Evolutionary conservation across 2,888 invertebrate genomes (phyloP).

Genomic region (Diogma glabrata): DNA sequence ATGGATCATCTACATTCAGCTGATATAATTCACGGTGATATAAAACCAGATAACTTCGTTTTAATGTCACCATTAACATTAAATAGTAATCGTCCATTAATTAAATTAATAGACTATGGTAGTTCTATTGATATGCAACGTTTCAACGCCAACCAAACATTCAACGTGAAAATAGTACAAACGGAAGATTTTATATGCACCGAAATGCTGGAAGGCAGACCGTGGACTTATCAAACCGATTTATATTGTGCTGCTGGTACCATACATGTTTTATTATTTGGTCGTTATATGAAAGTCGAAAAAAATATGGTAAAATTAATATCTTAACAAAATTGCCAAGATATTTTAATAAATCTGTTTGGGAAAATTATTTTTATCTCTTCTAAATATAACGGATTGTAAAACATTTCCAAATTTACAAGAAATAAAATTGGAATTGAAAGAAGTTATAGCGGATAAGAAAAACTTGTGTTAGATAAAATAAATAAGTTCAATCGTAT

Average conservation of each 20-base stretch:
- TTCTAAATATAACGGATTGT: constrained; percentile 74
- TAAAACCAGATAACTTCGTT: constrained; percentile 92
- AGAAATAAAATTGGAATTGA: constrained; percentile 27
- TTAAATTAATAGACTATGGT: constrained; percentile 89
- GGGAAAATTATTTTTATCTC: constrained; percentile 68
- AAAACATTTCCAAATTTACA: constrained; percentile 60
- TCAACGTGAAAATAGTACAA: constrained; percentile 42
- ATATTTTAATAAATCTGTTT: constrained; percentile 57
- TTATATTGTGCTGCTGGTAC: constrained; percentile 80
- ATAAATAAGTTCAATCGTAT: constrained; percentile 29
- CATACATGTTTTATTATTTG: constrained; percentile 75
- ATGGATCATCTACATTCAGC: constrained; percentile 75
- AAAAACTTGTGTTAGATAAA: constrained; percentile 28
- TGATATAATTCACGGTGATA: constrained; percentile 86
- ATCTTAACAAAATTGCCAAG: constrained; percentile 33
- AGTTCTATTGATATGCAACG: constrained; percentile 86
- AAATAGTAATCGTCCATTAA: constrained; percentile 40
- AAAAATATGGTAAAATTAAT: constrained; percentile 37
- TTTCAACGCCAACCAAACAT: constrained; percentile 65
- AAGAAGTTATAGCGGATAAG: constrained; percentile 30
- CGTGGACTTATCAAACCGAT: constrained; percentile 94
- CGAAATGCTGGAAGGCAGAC: constrained; percentile 81
- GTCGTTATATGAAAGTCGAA: constrained; percentile 75
- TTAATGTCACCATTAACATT: constrained; percentile 54
- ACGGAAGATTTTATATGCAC: constrained; percentile 71